Evolutionary conservation across 1,140 invertebrate species (phyloP).

Genomic region (Helicoverpa zea): DNA sequence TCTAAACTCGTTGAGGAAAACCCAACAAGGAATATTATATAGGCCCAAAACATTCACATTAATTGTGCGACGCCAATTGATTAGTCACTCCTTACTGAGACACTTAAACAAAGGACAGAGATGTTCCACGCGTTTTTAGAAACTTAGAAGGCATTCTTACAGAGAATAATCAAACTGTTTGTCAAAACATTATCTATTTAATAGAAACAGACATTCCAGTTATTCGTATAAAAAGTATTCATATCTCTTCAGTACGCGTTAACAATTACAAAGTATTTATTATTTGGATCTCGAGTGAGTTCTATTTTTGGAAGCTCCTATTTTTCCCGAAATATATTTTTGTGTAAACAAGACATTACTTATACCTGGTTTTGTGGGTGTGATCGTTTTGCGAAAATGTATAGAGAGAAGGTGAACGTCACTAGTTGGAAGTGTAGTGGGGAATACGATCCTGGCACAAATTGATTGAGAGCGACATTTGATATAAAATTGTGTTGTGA

Average conservation of each 20-base stretch:
- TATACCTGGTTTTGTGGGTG: slow-evolving; percentile 30
- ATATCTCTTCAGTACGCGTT: too few relatives aligned
- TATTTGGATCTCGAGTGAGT: too few relatives aligned
- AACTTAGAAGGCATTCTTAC: too few relatives aligned
- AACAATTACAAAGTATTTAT: too few relatives aligned
- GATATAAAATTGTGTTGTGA: slow-evolving; percentile 86
- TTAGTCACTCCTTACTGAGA: slow-evolving; percentile 45
- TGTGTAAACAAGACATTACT: slow-evolving; percentile 39
- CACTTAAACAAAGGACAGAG: not conserved
- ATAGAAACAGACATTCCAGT: not conserved
- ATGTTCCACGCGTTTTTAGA: too few relatives aligned
- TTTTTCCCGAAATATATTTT: slow-evolving; percentile 17
- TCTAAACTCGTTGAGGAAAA: slow-evolving; percentile 58
- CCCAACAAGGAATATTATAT: slow-evolving; percentile 55
- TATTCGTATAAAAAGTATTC: not conserved
- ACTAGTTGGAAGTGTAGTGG: slow-evolving; percentile 61
- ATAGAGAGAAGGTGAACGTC: slow-evolving; percentile 38
- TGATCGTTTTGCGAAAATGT: slow-evolving; percentile 25
- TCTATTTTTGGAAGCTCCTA: not conserved
- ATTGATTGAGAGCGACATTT: slow-evolving; percentile 87
- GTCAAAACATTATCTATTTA: not conserved
- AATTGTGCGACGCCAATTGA: slow-evolving; percentile 14
- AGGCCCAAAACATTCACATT: slow-evolving; percentile 17
- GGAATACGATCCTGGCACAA: slow-evolving; percentile 83
- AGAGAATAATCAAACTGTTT: not conserved